Conservation (phyloP, 2,113 vertebrate genomes). For the Dicerorhinus sumatrensis region DNA sequence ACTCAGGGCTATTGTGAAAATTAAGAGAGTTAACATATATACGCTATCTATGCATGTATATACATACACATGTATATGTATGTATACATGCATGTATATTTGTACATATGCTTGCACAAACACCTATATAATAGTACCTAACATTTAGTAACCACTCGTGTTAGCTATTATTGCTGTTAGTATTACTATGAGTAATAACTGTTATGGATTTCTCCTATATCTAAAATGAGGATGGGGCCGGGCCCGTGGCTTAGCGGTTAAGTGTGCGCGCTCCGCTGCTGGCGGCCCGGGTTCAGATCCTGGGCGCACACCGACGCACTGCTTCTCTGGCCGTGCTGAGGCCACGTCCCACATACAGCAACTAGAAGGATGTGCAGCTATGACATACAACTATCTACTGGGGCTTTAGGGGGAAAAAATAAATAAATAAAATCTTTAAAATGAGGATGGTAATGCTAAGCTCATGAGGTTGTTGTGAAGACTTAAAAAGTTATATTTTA, state of each 20-base stretch:
- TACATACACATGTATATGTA: no score
- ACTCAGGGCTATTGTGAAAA: neutral
- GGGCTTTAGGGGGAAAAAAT: no score
- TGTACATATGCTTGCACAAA: neutral
- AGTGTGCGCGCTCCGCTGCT: no score
- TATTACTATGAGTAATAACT: neutral
- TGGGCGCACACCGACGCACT: no score
- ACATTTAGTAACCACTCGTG: neutral
- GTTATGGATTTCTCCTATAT: neutral
- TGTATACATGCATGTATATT: neutral
- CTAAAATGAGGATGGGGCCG: neutral
- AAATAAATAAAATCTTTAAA: neutral
- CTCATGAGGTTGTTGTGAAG: neutral
- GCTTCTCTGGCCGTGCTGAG: no score
- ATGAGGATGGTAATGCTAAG: neutral
- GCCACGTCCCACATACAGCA: no score
- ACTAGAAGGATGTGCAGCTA: no score
- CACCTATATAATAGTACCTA: neutral
- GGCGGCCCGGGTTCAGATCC: no score
- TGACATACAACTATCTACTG: no score
- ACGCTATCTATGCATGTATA: no score
- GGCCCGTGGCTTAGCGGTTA: no score
- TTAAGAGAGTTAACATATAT: neutral
- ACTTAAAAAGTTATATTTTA: neutral
- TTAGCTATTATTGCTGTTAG: neutral